Conservation (phyloP, 92 coral and sea anemone species). For the Heliopora coerulea region DNA sequence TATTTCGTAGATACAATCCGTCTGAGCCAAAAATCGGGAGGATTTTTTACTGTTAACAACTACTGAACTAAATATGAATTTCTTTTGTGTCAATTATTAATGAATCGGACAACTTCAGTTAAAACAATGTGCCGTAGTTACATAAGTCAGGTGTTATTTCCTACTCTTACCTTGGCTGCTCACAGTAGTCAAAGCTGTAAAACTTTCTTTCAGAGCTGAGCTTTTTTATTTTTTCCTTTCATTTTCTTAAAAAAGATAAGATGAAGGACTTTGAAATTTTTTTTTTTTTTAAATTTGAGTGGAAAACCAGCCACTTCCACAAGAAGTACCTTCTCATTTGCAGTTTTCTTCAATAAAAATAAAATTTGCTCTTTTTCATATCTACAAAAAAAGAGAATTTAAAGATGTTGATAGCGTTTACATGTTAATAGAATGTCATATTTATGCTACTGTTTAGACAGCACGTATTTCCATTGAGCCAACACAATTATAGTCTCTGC, state of each 20-base stretch:
- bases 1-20: too few species aligned
- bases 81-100: too few species aligned
- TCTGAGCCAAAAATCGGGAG: too few species aligned
- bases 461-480: too few species aligned
- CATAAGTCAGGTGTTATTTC: neutral
- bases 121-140: too few species aligned
- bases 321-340: constrained; percentile 40
- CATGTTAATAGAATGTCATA: too few species aligned
- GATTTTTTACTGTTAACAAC: too few species aligned
- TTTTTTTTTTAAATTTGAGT: neutral
- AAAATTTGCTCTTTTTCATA: constrained; percentile 82
- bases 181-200: constrained; percentile 80
- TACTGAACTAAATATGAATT: too few species aligned
- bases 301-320: neutral
- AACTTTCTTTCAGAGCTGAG: constrained; percentile 69
- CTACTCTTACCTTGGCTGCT: constrained; percentile 68
- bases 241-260: constrained; percentile 42
- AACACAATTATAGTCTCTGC: too few species aligned
- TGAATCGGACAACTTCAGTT: too few species aligned
- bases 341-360: constrained; percentile 73
- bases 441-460: too few species aligned
- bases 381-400: constrained; percentile 40
- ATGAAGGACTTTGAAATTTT: neutral
- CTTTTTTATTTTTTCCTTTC: constrained; percentile 53
- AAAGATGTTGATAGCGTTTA: too few species aligned